phyloP scores from a whole-genome alignment of 2,113 vertebrate species.

The Petrocephalus microphthalmus region DNA sequence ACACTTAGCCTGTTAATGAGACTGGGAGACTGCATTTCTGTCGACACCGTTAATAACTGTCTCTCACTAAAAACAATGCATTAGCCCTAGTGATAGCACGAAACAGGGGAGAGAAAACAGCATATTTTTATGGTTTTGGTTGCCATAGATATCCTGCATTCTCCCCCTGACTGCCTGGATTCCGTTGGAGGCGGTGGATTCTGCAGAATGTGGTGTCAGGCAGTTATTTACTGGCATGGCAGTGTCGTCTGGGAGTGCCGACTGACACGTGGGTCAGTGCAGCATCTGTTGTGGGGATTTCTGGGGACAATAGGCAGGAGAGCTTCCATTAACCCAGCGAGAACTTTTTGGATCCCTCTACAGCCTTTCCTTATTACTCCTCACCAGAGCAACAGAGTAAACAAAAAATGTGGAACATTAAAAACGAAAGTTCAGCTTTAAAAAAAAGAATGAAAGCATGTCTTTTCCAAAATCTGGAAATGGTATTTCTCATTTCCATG shows the following conservation, averaged over 20 bases:
- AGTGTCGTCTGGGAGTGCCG: conserved; percentile 20
- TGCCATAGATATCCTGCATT: conserved; percentile 11
- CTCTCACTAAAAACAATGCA: background rate
- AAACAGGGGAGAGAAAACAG: background rate
- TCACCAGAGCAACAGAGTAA: background rate
- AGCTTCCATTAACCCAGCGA: conserved; percentile 12
- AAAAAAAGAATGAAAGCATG: background rate
- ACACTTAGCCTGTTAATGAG: background rate
- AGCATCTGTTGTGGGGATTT: background rate
- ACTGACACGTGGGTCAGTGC: conserved; percentile 22
- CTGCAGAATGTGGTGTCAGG: conserved; percentile 16
- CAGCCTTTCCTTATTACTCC: background rate
- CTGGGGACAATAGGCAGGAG: background rate
- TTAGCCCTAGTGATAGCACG: background rate
- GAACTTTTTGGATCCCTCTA: conserved; percentile 14
- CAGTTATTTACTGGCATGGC: conserved; percentile 19
- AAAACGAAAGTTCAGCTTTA: background rate
- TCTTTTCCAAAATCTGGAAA: background rate
- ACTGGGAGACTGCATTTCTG: background rate
- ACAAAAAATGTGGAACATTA: background rate
- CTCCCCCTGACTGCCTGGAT: background rate
- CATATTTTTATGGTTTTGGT: background rate
- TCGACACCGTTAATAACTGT: background rate
- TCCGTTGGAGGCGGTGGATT: conserved; percentile 1
- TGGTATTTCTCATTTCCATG: background rate